Base-by-base conservation (phyloP, 2,888 invertebrate genomes). In the Tiliacea aurago region DNA sequence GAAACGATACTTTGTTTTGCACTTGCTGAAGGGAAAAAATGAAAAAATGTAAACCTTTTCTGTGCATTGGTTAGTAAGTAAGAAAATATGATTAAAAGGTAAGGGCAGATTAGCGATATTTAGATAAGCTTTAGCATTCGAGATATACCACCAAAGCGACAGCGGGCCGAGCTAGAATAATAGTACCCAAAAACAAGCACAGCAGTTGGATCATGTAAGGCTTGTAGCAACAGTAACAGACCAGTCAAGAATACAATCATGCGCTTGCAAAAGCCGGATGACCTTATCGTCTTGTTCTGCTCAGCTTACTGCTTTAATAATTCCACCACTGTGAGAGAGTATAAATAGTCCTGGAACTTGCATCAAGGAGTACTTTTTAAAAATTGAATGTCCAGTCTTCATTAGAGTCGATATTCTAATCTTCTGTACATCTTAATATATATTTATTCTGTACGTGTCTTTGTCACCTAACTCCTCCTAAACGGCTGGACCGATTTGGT, bases 1-100 rank as follows among this genome's bases (percentile, higher is more conserved):
- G 98, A 90, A 97, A 98, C 0, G 96, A 95, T 5, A 98, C 97
- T 92, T 97, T 97, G 89, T 96, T 97, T 89, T 98, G 98, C 15
- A 98, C 98, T 97, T 98, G 98, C 97, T 98, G 93, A 73, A 72
- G 85, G 70, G 7, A 61, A 61, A 28, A 63, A 33, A 23, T 13
- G 1, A 3, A 23, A 41, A 2, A 11, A 9, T 9, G 6, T 5
- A 13, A 13, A 20, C 4, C 1, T 20, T 55, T 18, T 56, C 11
- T 2, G 15, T 20, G 23, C 23, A 23, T 18, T 33, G 18, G 11
- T 9, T 37, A 15, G 15, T 11, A 33, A 5, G 2, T 37, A n/a
- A 62, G 62, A 43, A 58, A 10, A 61, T 9, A 23, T 15, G 3
- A n/a, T 37, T 15, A 15, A 11, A 9, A 15, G 23, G 15, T 45